Evolutionary conservation across 1,140 invertebrate species (phyloP).

Genomic region (Melipona quadrifasciata): DNA sequence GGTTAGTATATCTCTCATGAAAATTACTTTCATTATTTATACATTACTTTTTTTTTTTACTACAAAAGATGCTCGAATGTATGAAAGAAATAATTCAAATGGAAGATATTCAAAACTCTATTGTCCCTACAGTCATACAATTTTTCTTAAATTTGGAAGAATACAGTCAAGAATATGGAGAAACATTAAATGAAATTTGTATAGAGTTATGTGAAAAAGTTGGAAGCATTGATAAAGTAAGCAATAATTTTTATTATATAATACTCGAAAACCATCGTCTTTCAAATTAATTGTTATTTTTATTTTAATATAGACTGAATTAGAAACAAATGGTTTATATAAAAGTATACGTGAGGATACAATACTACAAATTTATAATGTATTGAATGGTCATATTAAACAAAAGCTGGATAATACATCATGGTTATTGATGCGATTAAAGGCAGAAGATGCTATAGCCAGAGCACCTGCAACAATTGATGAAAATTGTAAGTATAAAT

Average conservation of each 20-base stretch:
- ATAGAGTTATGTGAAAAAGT: conserved; percentile 74
- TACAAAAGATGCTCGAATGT: conserved; percentile 76
- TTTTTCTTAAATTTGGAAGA: conserved; percentile 76
- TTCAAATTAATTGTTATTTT: conserved; percentile 35
- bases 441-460: conserved; percentile 73
- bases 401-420: conserved; percentile 78
- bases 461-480: conserved; percentile 12
- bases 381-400: conserved; percentile 76
- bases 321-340: conserved; percentile 58
- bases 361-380: conserved; percentile 71
- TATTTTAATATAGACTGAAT: conserved; percentile 59
- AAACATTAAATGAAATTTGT: conserved; percentile 77
- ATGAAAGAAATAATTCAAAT: conserved; percentile 73
- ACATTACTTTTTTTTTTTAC: conserved; percentile 13
- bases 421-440: conserved; percentile 78
- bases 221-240: conserved; percentile 76
- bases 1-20: conserved; percentile 54
- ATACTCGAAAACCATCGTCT: not conserved
- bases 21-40: not conserved
- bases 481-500: conserved; percentile 36
- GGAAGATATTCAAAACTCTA: conserved; percentile 64
- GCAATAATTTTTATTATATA: not conserved
- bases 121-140: conserved; percentile 70
- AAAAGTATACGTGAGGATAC: conserved; percentile 77
- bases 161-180: conserved; percentile 65